Percentiles rank a stretch among this genome's conserved stretches.
phyloP scores from a whole-genome alignment of 2,888 invertebrate genomes.

The Ochropleura plecta region DNA sequence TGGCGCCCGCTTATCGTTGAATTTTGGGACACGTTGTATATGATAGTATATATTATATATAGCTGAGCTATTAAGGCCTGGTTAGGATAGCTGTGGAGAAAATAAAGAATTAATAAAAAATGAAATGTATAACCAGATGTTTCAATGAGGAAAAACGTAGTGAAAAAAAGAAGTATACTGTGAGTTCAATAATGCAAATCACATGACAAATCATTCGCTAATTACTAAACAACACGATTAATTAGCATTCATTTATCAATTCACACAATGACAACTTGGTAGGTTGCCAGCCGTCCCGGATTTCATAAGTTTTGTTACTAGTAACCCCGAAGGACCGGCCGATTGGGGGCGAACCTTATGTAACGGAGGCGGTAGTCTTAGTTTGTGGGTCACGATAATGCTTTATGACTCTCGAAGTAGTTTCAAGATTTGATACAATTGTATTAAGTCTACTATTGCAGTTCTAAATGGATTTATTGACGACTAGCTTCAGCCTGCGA shows the following conservation, averaged over 20 bases:
- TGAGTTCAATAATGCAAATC: neutral
- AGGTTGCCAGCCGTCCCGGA: conserved; percentile 42
- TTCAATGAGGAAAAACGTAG: no score
- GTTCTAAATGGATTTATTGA: no score
- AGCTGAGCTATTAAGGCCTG: no score
- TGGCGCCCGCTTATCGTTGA: no score
- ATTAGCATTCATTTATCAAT: conserved; percentile 40
- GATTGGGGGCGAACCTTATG: conserved; percentile 35
- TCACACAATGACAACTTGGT: conserved; percentile 40
- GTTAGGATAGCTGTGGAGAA: no score
- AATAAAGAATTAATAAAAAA: no score
- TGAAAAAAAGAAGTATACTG: no score
- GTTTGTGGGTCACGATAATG: conserved; percentile 41
- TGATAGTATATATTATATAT: no score
- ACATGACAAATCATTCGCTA: conserved; percentile 3
- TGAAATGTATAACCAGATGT: no score
- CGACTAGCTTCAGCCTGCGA: no score
- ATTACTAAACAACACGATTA: conserved; percentile 26
- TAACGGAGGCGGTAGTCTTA: conserved; percentile 30
- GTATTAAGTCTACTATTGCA: neutral
- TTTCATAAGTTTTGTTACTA: conserved; percentile 29
- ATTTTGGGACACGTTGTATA: no score
- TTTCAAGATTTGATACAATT: conserved; percentile 19
- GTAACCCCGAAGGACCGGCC: conserved; percentile 19
- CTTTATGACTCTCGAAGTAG: conserved; percentile 19